phyloP scores from a whole-genome alignment of 2,888 invertebrate genomes.

The Nebria brevicollis region DNA sequence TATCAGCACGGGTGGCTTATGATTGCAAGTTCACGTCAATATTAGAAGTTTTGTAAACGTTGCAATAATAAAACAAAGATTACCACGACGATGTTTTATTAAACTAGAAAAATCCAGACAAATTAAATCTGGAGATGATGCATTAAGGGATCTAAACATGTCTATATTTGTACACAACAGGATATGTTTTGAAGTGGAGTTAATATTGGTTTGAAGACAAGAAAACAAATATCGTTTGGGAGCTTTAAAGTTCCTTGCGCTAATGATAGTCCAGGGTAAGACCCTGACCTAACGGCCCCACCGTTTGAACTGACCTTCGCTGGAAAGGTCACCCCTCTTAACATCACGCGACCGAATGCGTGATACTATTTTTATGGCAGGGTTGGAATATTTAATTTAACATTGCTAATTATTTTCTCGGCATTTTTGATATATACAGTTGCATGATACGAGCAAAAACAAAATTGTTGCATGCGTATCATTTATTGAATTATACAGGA shows the following conservation, averaged over 20 bases:
- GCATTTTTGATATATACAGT: background rate
- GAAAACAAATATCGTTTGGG: background rate
- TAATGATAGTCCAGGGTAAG: background rate
- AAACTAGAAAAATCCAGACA: no score
- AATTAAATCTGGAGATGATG: no score
- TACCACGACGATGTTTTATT: background rate
- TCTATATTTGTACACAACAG: no score
- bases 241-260: background rate
- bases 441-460: background rate
- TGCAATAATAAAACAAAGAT: background rate
- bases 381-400: background rate
- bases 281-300: slow-evolving; percentile 22
- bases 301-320: slow-evolving; percentile 20
- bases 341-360: slow-evolving; percentile 4
- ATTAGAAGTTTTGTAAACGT: background rate
- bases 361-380: slow-evolving; percentile 15
- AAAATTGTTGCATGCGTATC: no score
- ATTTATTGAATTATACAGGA: no score
- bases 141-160: no score
- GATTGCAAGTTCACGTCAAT: background rate
- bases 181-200: no score
- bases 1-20: background rate
- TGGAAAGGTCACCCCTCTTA: slow-evolving; percentile 29
- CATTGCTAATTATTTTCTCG: background rate
- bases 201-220: no score